phyloP scores from a whole-genome alignment of 2,113 vertebrate species.

The Neolamprologus sp. region DNA sequence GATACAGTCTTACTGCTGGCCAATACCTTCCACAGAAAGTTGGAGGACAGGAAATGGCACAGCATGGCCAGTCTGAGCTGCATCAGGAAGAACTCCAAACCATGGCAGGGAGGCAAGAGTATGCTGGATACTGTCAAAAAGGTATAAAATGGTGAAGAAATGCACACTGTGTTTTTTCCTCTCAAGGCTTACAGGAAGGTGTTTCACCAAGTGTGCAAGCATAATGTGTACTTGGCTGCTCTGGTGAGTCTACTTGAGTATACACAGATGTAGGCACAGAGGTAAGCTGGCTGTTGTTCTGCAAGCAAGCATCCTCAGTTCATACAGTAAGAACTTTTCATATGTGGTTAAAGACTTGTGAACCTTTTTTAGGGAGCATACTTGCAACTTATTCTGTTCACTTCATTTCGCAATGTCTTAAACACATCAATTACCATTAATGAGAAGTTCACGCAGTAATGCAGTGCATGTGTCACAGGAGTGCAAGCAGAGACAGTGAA shows the following conservation, averaged over 20 bases:
- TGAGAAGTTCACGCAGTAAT: neutral
- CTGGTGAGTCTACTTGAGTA: neutral
- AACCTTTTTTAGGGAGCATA: neutral
- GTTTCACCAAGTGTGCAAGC: neutral
- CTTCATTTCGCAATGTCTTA: neutral
- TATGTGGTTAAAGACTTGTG: neutral
- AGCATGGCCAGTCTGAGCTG: conserved; percentile 99
- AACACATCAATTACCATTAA: neutral
- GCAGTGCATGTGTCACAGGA: neutral
- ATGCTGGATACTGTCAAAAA: conserved; percentile 98
- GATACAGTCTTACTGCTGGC: conserved; percentile 91
- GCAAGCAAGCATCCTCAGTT: neutral
- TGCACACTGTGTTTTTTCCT: neutral
- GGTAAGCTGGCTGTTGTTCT: neutral
- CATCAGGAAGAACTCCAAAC: conserved; percentile 95
- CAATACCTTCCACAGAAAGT: conserved; percentile 95
- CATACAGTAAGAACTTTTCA: neutral
- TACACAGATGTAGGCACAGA: neutral
- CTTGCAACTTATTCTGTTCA: neutral
- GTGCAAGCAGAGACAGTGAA: neutral
- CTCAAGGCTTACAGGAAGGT: neutral
- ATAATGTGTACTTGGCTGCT: neutral
- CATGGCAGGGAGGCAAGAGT: conserved; percentile 95
- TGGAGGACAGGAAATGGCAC: conserved; percentile 98
- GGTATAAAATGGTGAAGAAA: conserved; percentile 63